A percentile compares a stretch with the other conserved stretches of the same genome.
These are phyloP conservation scores for Diglossa cyanea DNA, from an alignment of 2,797 vertebrate genomes.

Conservation along the genomic window DNA sequence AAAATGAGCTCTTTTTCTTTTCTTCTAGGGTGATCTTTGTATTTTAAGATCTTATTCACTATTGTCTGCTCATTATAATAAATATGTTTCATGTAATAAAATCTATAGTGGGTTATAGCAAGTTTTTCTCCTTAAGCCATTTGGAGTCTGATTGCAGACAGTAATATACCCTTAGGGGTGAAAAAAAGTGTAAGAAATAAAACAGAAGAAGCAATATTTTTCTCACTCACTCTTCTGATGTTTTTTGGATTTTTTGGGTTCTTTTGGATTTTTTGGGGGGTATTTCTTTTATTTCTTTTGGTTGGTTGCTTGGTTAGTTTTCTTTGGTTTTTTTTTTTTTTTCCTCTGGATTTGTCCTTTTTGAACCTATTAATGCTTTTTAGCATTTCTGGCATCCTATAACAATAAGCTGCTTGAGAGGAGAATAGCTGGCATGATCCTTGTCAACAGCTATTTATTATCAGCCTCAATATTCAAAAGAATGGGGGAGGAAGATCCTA, in stretches of 20 bases:
- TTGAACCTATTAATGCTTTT: not conserved
- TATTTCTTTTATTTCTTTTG: not conserved
- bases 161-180: not conserved
- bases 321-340: not conserved
- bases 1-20: not conserved
- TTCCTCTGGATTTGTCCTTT: not conserved
- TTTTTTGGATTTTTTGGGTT: accelerated
- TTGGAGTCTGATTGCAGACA: not conserved
- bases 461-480: not conserved
- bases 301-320: accelerated
- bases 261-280: accelerated
- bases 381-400: not conserved
- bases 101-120: not conserved
- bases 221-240: not conserved
- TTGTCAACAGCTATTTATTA: not conserved
- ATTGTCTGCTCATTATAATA: not conserved
- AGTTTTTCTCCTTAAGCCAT: not conserved
- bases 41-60: not conserved
- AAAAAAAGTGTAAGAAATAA: not conserved
- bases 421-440: not conserved
- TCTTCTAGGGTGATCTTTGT: not conserved
- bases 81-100: not conserved
- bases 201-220: not conserved
- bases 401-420: not conserved
- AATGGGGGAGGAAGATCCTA: not conserved